A percentile compares a stretch with the other conserved stretches of the same genome.
Conservation (phyloP, 2,797 vertebrate genomes). For the Amblyopsis hoosieri region DNA sequence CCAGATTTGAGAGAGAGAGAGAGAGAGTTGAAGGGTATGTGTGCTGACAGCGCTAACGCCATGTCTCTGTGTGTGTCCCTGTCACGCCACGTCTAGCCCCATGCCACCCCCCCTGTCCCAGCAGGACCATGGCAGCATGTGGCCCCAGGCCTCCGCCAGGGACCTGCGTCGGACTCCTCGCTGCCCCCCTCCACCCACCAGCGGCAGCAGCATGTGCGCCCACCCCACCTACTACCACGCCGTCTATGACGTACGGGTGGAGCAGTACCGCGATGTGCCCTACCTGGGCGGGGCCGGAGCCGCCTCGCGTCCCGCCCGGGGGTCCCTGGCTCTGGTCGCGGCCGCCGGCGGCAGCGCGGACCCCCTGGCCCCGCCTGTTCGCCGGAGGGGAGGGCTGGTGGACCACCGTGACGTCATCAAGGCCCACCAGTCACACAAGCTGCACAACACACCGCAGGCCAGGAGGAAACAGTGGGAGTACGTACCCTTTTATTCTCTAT, state of each 20-base stretch:
- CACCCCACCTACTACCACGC: constrained; percentile 76
- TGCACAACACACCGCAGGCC: constrained; percentile 86
- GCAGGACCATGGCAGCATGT: constrained; percentile 65
- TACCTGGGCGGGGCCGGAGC: constrained; percentile 39
- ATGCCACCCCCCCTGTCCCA: constrained; percentile 73
- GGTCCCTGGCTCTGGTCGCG: constrained; percentile 53
- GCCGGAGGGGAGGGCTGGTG: constrained; percentile 83
- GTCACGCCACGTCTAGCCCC: constrained; percentile 51
- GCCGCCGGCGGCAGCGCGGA: constrained; percentile 33
- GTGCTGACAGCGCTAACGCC: too few relatives aligned
- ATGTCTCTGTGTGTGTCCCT: not conserved
- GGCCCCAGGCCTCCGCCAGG: constrained; percentile 61
- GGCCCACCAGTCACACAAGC: constrained; percentile 88
- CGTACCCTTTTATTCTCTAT: constrained; percentile 61
- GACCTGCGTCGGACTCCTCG: constrained; percentile 50
- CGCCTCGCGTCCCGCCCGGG: constrained; percentile 33
- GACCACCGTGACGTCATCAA: constrained; percentile 86
- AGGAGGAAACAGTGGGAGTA: constrained; percentile 88
- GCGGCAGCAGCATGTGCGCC: constrained; percentile 67
- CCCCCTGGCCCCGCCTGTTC: constrained; percentile 61
- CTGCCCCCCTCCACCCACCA: constrained; percentile 64
- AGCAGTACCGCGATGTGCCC: constrained; percentile 66
- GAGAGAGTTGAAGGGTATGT: too few relatives aligned
- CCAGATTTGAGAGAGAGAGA: not conserved
- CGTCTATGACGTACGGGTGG: constrained; percentile 71